Evolutionary conservation across 2,113 vertebrate genomes (phyloP), one percentile per base, ranked within the genome.

Genomic region (Neogale vison): DNA sequence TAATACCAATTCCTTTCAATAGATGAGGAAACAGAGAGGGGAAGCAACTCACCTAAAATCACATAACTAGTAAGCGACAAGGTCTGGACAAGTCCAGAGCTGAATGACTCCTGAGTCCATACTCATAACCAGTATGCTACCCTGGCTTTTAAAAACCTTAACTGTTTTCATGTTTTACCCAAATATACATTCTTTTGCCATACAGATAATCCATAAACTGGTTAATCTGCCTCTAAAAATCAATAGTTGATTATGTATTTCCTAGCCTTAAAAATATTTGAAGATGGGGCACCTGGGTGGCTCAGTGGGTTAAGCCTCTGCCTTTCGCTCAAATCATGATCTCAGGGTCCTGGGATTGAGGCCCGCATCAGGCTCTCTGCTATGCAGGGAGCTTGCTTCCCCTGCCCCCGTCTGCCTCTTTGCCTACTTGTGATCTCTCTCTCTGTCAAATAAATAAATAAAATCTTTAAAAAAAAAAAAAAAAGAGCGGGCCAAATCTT

Each of bases 231-330:
- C 31, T 91, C 63, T 85, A 93, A 67, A 26, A 74, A 69, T 76
- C 84, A 92, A n/a, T 4, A 93, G 34, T n/a, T 95, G 36, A 88
- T 42, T 45, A 42, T 26, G 20, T 11, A 95, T 24, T n/a, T 65
- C 92, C 23, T 80, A 88, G 71, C 45, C n/a, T 87, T 83, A 80
- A 83, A 97, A 94, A 45, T 77, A 96, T 57, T 4, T 88, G 14
- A 88, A 89, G 67, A 52, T 8, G 72, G 45, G 52, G 5, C 17
- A 0, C 17, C 52, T 55, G 5, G 1, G 52, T 55, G 17, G 52
- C 52, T 55, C 52, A 55, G 17, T 55, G 52, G 52, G 17, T 55
- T 55, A 55, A 55, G 17, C 52, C 17, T 55, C 52, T 55, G 52
- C 17, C 52, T 55, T 55, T 1, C 5, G 52, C 5, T 55, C 15